These are phyloP conservation scores for Sepiola atlantica DNA, from an alignment of 2,888 invertebrate genomes.

Conservation along the genomic window DNA sequence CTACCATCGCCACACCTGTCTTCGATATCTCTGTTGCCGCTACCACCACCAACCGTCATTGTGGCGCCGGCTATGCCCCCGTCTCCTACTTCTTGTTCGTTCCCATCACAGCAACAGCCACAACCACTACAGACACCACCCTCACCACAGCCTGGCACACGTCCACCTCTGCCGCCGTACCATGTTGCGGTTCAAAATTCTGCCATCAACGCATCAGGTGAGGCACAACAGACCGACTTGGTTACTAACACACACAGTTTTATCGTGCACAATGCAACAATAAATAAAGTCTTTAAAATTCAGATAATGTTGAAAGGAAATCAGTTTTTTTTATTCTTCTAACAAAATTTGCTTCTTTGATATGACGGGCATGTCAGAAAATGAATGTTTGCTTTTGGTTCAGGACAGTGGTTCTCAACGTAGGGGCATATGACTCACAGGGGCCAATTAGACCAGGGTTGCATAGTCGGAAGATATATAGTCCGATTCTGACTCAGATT, in stretches of 20 bases:
- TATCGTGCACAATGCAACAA: not conserved
- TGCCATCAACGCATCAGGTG: constrained; percentile 63
- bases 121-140: not conserved
- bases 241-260: constrained; percentile 38
- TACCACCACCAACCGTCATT: constrained; percentile 51
- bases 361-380: too few species aligned
- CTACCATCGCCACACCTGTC: not conserved
- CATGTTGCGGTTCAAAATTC: constrained; percentile 68
- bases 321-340: too few species aligned
- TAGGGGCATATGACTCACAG: too few species aligned
- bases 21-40: constrained; percentile 52
- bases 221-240: constrained; percentile 49
- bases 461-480: too few species aligned
- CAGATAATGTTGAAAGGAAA: not conserved
- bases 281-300: not conserved
- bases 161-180: constrained; percentile 72
- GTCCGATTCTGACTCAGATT: too few species aligned
- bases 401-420: too few species aligned
- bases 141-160: constrained; percentile 49
- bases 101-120: not conserved
- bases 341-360: too few species aligned
- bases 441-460: too few species aligned
- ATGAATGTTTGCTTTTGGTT: too few species aligned
- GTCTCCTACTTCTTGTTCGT: constrained; percentile 50
- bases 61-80: constrained; percentile 52